phyloP scores from a whole-genome alignment of 1,140 invertebrate species.

The Drosophila cardini region DNA sequence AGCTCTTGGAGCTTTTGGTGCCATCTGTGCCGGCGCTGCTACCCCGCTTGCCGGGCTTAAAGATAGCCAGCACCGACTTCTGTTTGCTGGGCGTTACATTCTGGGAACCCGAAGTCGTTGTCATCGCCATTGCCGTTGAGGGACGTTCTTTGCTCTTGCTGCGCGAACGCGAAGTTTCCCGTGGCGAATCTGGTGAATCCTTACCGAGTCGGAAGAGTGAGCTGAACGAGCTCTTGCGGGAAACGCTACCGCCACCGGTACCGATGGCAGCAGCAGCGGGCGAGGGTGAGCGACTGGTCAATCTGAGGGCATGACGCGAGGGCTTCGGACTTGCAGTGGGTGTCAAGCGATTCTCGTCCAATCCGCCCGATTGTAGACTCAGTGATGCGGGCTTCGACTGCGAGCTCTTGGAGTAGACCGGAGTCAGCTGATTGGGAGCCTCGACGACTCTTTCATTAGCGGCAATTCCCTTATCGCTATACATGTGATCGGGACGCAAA shows the following conservation, averaged over 20 bases:
- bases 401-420: constrained; percentile 70
- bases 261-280: constrained; percentile 83
- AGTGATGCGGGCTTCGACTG: constrained; percentile 85
- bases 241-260: constrained; percentile 85
- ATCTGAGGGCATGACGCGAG: constrained; percentile 67
- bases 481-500: constrained; percentile 88
- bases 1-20: constrained; percentile 78
- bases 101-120: constrained; percentile 55
- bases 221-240: constrained; percentile 91
- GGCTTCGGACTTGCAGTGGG: constrained; percentile 85
- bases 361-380: constrained; percentile 80
- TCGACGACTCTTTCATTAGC: constrained; percentile 79
- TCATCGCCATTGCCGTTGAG: constrained; percentile 47
- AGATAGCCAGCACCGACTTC: constrained; percentile 88
- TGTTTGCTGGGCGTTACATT: constrained; percentile 87
- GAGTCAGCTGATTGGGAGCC: constrained; percentile 76
- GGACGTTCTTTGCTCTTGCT: constrained; percentile 88
- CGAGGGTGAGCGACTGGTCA: constrained; percentile 85
- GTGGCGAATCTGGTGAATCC: constrained; percentile 79
- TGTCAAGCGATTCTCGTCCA: constrained; percentile 78
- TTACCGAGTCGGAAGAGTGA: constrained; percentile 88
- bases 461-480: constrained; percentile 86
- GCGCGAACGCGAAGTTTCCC: constrained; percentile 85
- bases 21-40: constrained; percentile 66
- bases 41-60: constrained; percentile 86